A percentile compares a stretch with the other conserved stretches of the same genome.
Evolutionary conservation across 2,797 vertebrate species (phyloP).

Genomic region (Graptemys geographica): DNA sequence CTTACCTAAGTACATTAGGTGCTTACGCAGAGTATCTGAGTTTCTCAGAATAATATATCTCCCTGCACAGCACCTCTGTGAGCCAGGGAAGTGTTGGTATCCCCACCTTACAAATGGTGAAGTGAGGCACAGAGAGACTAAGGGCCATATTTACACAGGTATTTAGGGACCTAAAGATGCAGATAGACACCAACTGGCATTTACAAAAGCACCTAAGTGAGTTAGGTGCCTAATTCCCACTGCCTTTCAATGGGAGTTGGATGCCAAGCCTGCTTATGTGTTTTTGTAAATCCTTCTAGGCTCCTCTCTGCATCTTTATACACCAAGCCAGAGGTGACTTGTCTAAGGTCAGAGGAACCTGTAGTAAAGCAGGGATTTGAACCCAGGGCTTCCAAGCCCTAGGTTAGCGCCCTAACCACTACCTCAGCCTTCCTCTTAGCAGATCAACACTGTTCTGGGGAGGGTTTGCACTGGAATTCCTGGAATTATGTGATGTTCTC

Average conservation of each 20-base stretch:
- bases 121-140: constrained; percentile 24
- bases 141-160: neutral
- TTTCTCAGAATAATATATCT: neutral
- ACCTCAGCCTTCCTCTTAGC: neutral
- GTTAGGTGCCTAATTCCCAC: neutral
- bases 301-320: neutral
- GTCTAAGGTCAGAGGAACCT: neutral
- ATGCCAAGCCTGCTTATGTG: neutral
- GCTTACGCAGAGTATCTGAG: neutral
- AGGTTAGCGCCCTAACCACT: neutral
- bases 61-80: neutral
- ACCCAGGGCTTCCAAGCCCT: neutral
- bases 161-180: neutral
- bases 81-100: neutral
- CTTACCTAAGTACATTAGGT: neutral
- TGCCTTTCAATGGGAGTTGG: neutral
- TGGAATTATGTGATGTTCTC: neutral
- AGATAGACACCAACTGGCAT: neutral
- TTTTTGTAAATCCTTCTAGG: neutral
- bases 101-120: constrained; percentile 12
- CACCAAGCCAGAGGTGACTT: neutral
- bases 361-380: neutral
- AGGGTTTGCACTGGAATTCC: neutral
- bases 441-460: neutral
- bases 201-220: neutral